Conservation (phyloP, 1,140 invertebrate genomes). For the Papilio helenus region DNA sequence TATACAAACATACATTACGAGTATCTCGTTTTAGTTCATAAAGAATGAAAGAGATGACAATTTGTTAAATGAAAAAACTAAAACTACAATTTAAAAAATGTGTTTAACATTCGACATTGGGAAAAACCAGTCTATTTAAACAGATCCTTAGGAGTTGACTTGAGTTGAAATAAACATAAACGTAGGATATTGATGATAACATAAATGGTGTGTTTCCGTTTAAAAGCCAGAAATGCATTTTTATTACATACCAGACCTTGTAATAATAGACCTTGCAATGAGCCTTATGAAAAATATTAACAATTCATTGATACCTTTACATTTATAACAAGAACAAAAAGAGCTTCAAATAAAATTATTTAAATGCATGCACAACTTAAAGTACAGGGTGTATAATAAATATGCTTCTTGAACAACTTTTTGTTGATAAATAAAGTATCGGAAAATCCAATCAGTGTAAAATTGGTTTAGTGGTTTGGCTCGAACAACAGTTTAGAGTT, state of each 20-base stretch:
- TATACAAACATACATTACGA: too few relatives aligned
- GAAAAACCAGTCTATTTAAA: not conserved
- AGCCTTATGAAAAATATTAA: not conserved
- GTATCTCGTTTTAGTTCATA: too few relatives aligned
- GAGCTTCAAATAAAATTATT: not conserved
- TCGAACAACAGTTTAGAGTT: not conserved
- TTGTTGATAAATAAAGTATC: not conserved
- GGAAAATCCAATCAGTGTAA: not conserved
- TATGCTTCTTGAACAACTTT: too few relatives aligned
- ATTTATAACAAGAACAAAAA: not conserved
- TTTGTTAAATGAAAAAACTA: not conserved
- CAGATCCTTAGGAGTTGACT: not conserved
- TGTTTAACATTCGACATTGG: too few relatives aligned
- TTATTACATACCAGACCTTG: not conserved
- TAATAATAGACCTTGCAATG: not conserved
- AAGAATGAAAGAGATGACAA: not conserved
- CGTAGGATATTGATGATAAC: conserved; percentile 1
- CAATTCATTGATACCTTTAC: not conserved
- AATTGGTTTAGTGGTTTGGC: not conserved
- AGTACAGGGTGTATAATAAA: too few relatives aligned
- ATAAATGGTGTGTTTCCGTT: conserved; percentile 5
- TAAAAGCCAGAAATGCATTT: not conserved
- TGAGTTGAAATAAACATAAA: not conserved
- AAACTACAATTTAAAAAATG: too few relatives aligned
- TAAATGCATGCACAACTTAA: too few relatives aligned